phyloP scores from a whole-genome alignment of 2,113 vertebrate species.

The Polyodon spathula region DNA sequence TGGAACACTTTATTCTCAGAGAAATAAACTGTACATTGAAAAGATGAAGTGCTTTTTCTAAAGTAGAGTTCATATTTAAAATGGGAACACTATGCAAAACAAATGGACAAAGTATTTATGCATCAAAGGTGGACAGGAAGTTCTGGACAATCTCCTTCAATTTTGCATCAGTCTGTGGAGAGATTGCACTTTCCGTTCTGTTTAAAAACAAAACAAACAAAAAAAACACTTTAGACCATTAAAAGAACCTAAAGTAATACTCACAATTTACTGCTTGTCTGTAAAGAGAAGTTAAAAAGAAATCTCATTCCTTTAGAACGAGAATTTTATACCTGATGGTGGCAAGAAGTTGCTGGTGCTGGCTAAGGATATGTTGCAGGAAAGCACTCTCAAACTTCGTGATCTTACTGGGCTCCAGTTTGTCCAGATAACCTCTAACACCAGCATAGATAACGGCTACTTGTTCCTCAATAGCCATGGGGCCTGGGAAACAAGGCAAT shows the following conservation, averaged over 20 bases:
- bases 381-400: slow-evolving; percentile 91
- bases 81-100: slow-evolving; percentile 36
- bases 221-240: no score
- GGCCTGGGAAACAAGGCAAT: slow-evolving; percentile 46
- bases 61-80: slow-evolving; percentile 47
- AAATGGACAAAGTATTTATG: slow-evolving; percentile 46
- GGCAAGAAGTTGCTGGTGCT: slow-evolving; percentile 76
- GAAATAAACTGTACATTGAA: slow-evolving; percentile 71
- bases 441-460: slow-evolving; percentile 94
- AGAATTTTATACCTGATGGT: slow-evolving; percentile 85
- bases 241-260: no score
- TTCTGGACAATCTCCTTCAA: slow-evolving; percentile 82
- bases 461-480: slow-evolving; percentile 98
- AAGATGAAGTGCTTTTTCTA: slow-evolving; percentile 47
- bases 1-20: slow-evolving; percentile 67
- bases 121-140: slow-evolving; percentile 91
- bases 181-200: slow-evolving; percentile 86
- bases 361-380: slow-evolving; percentile 79
- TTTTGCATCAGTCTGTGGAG: slow-evolving; percentile 78
- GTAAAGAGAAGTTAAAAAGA: no score
- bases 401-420: slow-evolving; percentile 95
- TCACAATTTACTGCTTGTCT: no score
- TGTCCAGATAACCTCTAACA: slow-evolving; percentile 90
- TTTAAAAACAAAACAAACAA: no score
- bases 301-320: no score